These are phyloP conservation scores for Rotaria macrura DNA, from an alignment of 2,888 invertebrate species.

Conservation along the genomic window DNA sequence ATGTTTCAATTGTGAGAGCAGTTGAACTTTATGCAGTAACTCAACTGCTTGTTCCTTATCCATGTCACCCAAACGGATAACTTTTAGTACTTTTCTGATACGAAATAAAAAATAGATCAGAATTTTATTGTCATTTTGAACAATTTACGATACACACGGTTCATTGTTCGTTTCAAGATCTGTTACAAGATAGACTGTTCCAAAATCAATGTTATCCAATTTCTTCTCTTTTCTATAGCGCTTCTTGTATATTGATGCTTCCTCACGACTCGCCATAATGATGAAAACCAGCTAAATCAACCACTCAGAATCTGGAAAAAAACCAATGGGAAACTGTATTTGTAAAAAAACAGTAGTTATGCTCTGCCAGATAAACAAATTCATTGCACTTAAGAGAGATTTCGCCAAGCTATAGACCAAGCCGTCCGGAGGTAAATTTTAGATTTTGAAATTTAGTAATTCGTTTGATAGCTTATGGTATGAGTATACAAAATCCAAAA, in stretches of 20 bases:
- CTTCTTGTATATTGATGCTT: constrained; percentile 36
- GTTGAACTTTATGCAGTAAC: constrained; percentile 46
- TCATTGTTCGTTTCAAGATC: constrained; percentile 40
- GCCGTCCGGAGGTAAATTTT: no score
- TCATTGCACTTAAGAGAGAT: no score
- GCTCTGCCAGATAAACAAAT: no score
- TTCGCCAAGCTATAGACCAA: no score
- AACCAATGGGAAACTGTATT: no score
- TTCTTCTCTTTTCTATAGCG: constrained; percentile 45
- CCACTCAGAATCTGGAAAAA: no score
- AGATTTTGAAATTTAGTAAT: no score
- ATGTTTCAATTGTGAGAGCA: constrained; percentile 46
- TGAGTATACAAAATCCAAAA: no score
- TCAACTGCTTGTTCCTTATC: constrained; percentile 49
- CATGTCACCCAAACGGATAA: constrained; percentile 47
- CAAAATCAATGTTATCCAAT: constrained; percentile 49
- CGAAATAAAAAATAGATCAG: not conserved
- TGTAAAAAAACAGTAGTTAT: no score
- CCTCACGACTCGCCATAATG: not conserved
- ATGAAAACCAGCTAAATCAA: no score
- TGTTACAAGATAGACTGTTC: constrained; percentile 44
- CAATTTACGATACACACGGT: constrained; percentile 36
- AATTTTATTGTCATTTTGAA: no score
- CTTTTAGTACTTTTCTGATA: constrained; percentile 48
- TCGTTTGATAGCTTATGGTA: no score